A percentile compares a stretch with the other conserved stretches of the same genome.
These are phyloP conservation scores for Condylura cristata DNA, from an alignment of 2,113 vertebrate species.

Conservation along the genomic window DNA sequence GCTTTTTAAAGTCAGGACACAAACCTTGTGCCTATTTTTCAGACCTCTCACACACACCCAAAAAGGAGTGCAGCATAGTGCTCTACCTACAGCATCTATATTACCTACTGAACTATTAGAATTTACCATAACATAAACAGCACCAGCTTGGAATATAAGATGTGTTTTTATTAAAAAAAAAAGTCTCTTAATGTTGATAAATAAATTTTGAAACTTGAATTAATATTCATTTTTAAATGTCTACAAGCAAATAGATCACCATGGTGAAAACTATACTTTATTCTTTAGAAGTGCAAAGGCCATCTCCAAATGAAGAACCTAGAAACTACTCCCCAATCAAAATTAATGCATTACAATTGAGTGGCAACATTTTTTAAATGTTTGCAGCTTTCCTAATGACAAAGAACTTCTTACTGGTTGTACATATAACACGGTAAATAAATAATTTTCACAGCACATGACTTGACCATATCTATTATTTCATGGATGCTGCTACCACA, in stretches of 20 bases:
- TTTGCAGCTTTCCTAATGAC: constrained; percentile 27
- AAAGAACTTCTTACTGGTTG: constrained; percentile 34
- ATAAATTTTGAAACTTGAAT: constrained; percentile 35
- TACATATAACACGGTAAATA: constrained; percentile 34
- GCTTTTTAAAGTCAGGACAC: constrained; percentile 45
- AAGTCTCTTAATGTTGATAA: constrained; percentile 28
- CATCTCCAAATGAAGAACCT: constrained; percentile 32
- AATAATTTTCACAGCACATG: constrained; percentile 17
- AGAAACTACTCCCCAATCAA: constrained; percentile 36
- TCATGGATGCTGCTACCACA: background rate
- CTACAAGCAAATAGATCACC: constrained; percentile 42
- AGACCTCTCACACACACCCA: background rate
- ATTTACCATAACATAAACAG: constrained; percentile 32
- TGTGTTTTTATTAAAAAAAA: constrained; percentile 4
- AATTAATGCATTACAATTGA: constrained; percentile 46
- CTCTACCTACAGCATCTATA: constrained; percentile 6
- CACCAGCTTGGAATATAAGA: constrained; percentile 26
- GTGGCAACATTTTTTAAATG: background rate
- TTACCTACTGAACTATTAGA: constrained; percentile 42
- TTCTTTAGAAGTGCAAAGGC: constrained; percentile 51
- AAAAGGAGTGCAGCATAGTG: constrained; percentile 4
- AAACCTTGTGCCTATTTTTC: constrained; percentile 35
- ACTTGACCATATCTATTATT: constrained; percentile 44
- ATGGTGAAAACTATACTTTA: constrained; percentile 51
- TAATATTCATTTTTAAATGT: constrained; percentile 46